phyloP scores from a whole-genome alignment of 2,113 vertebrate species.

The Charadrius vociferus region DNA sequence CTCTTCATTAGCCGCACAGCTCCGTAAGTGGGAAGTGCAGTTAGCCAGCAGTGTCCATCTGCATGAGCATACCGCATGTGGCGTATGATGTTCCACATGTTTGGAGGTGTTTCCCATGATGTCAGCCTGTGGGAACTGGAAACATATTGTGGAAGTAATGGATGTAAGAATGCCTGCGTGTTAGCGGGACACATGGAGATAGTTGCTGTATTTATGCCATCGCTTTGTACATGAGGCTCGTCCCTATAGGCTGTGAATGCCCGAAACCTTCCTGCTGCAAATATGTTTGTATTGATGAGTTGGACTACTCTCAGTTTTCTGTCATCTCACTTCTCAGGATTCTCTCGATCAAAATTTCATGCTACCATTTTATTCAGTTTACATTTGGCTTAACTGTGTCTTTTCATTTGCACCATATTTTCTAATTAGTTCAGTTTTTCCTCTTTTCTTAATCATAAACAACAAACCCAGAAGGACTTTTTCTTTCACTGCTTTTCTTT shows the following conservation, averaged over 20 bases:
- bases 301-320: not conserved
- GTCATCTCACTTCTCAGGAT: not conserved
- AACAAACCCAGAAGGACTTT: not conserved
- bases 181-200: not conserved
- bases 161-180: not conserved
- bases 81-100: not conserved
- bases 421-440: not conserved
- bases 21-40: not conserved
- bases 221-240: not conserved
- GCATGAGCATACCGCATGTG: fast-evolving
- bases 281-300: not conserved
- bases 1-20: not conserved
- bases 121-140: not conserved
- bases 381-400: not conserved
- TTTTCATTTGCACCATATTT: not conserved
- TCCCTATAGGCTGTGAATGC: not conserved
- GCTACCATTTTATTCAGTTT: not conserved
- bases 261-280: not conserved
- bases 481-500: not conserved
- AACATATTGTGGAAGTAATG: not conserved
- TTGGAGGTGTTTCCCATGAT: not conserved
- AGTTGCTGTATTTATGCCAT: not conserved
- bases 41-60: not conserved
- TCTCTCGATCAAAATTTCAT: not conserved
- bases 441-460: not conserved